These are phyloP conservation scores for Microhierax caerulescens DNA, from an alignment of 2,797 vertebrate species.

Conservation along the genomic window DNA sequence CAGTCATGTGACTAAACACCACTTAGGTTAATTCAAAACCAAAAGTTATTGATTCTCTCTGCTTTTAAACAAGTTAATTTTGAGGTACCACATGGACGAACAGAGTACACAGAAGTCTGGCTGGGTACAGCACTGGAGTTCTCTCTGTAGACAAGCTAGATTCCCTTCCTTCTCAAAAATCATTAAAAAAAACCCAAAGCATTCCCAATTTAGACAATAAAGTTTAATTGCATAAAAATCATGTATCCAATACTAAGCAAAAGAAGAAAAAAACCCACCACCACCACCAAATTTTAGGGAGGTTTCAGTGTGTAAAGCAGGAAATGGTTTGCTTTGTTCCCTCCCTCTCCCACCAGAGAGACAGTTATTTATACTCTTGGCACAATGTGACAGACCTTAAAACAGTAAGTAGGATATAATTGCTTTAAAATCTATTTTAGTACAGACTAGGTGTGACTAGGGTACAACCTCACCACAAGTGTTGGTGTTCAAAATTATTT, in stretches of 20 bases:
- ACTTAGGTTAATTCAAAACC: not conserved
- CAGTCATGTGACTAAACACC: not conserved
- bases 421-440: not conserved
- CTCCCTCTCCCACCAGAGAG: not conserved
- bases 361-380: not conserved
- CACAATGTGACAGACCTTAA: not conserved
- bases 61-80: not conserved
- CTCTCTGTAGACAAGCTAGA: not conserved
- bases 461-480: not conserved
- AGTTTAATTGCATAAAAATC: not conserved
- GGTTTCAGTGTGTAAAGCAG: not conserved
- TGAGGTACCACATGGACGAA: not conserved
- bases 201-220: not conserved
- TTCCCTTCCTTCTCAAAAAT: not conserved
- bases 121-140: not conserved
- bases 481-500: not conserved
- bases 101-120: rapidly evolving
- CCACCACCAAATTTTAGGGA: not conserved
- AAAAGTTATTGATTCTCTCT: not conserved
- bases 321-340: not conserved
- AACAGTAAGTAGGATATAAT: not conserved
- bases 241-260: not conserved
- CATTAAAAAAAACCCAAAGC: rapidly evolving
- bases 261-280: rapidly evolving
- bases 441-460: not conserved